phyloP scores from a whole-genome alignment of 2,888 invertebrate species.

The Synanthedon myopaeformis region DNA sequence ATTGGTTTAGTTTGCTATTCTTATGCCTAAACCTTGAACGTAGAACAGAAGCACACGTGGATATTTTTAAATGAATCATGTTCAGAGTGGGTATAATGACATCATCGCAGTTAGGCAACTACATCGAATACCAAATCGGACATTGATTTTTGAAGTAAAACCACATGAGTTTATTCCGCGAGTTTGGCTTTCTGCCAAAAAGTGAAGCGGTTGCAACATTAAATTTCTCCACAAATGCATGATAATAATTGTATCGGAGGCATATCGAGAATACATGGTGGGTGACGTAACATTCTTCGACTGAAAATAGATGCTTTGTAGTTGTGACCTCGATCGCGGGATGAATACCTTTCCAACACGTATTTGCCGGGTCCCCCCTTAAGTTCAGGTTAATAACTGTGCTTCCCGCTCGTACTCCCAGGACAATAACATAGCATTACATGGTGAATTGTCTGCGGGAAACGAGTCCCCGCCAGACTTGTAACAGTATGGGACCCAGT shows the following conservation, averaged over 20 bases:
- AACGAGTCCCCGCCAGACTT: constrained; percentile 14
- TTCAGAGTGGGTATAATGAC: constrained; percentile 41
- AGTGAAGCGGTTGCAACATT: constrained; percentile 5
- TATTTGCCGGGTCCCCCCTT: constrained; percentile 29
- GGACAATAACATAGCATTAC: constrained; percentile 16
- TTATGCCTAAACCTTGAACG: not conserved
- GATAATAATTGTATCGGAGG: constrained; percentile 4
- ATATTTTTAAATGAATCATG: not conserved
- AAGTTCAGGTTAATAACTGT: constrained; percentile 42
- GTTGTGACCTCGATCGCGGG: constrained; percentile 32
- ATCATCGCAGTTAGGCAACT: constrained; percentile 26
- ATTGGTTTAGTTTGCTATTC: no score
- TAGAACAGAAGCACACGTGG: not conserved
- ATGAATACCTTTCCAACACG: constrained; percentile 16
- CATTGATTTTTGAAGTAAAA: constrained; percentile 2
- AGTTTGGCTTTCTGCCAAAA: constrained; percentile 7
- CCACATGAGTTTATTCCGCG: not conserved
- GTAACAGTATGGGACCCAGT: constrained; percentile 7
- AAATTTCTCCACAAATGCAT: constrained; percentile 6
- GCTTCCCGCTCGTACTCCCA: constrained; percentile 21
- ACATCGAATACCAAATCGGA: not conserved
- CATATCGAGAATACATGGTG: constrained; percentile 4
- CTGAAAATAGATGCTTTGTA: constrained; percentile 22
- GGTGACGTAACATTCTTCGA: constrained; percentile 4
- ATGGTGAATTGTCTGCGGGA: constrained; percentile 21